Evolutionary conservation across 2,888 invertebrate species (phyloP), one percentile per base, ranked within the genome.

Genomic region (Dioctria rufipes): DNA sequence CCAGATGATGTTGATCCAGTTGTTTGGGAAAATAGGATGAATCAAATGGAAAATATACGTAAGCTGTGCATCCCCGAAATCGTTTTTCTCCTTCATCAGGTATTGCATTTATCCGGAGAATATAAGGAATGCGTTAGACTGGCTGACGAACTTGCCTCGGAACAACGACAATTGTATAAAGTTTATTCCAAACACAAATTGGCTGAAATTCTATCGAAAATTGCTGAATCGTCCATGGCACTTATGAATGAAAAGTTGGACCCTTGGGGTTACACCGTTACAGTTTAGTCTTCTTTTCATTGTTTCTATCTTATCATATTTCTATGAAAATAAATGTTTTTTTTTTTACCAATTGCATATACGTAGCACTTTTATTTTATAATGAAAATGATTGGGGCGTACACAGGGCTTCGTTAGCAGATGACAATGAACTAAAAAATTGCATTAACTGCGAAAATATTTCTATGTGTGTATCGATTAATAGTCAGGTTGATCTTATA

Each of bases 21-120:
- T 37, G 90, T 91, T 58, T 92, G 96, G 84, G 88, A 90, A 6
- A 92, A 93, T 84, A 87, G 89, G 0, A 81, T 83, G 73, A 69
- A 87, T 79, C 95, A 96, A 87, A 88, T 96, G 88, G 91, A 92
- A 78, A 92, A 94, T 84, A 90, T 98, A 65, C 92, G 97, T 71
- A 92, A 94, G 83, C 91, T 95, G 37, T 96, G 95, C 85, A 93
- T 98, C 85, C 98, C 98, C 1, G 95, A 97, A 90, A 90, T 96
- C 78, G 92, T 93, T 5, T 90, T 95, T 81, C 90, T 98, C 51
- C 90, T 98, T 46, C 92, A 95, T 84, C 94, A 93, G 81, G 94
- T 98, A 25, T 90, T 98, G 86, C 93, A 93, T 83, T 92, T 94
- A 84, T 93, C 93, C 84, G 93, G 93, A 82, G 93, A 95, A 85